A percentile compares a stretch with the other conserved stretches of the same genome.
Conservation (phyloP, 1,140 invertebrate genomes). For the Lordiphosa clarofinis region DNA sequence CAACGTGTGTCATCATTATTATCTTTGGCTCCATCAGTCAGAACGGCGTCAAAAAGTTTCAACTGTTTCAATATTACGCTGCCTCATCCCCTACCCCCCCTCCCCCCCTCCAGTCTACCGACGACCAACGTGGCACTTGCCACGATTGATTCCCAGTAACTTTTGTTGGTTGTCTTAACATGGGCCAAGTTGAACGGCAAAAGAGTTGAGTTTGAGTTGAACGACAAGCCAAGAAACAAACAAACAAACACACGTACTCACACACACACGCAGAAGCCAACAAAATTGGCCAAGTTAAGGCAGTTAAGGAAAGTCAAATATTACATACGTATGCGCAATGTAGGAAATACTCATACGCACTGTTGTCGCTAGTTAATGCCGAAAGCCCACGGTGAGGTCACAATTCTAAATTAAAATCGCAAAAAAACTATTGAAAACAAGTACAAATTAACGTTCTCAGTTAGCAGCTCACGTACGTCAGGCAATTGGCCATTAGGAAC, state of each 20-base stretch:
- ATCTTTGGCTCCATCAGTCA: constrained; percentile 25
- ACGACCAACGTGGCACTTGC: constrained; percentile 1
- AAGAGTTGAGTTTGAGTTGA: constrained; percentile 39
- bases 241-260: constrained; percentile 13
- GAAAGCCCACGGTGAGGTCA: no score
- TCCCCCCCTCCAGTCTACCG: no score
- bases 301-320: constrained; percentile 22
- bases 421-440: no score
- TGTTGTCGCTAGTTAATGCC: not conserved
- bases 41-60: not conserved
- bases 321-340: constrained; percentile 6
- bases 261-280: constrained; percentile 3
- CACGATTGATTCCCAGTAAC: constrained; percentile 28
- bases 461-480: no score
- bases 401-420: no score
- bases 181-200: constrained; percentile 32
- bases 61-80: no score
- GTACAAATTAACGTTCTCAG: no score
- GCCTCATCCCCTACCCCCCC: no score
- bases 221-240: constrained; percentile 34
- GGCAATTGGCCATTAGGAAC: no score
- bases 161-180: constrained; percentile 27
- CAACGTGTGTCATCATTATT: constrained; percentile 23
- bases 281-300: constrained; percentile 7
- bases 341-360: constrained; percentile 11